Evolutionary conservation across 1,140 invertebrate genomes (phyloP), one percentile per base, ranked within the genome.

Genomic region (Aporrectodea caliginosa): DNA sequence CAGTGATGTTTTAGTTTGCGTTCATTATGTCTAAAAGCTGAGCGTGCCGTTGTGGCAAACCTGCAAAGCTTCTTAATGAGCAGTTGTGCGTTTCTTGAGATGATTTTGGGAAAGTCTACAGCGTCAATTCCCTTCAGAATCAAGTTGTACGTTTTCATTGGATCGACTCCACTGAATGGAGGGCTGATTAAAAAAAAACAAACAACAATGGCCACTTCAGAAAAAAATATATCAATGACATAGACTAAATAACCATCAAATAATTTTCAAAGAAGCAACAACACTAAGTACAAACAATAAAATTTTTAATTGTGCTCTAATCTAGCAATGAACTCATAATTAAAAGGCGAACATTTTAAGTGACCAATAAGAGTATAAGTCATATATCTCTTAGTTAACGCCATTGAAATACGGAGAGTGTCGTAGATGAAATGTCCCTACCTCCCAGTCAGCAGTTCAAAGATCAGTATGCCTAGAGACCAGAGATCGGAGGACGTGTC

Each of bases 111-210:
- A 80, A 88, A 88, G 73, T 88, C 86, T 27, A 90, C 94, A 33
- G 95, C 95, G 88, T 99, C 97, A 73, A 99, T 98, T 75, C 98
- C 98, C 89, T 98, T 98, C 35, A 99, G 90, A 85, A 99, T 99
- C 81, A 99, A 97, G 85, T 99, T 99, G 88, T 99, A 99, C 0
- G 97, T 99, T 88, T 96, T 97, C 97, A 99, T 99, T 0, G 97
- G 97, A 90, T 99, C 98, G 0, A 93, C 91, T 6, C 96, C 96
- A 77, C 94, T 94, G 87, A 99, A 98, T 2, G 97, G 97, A 70
- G 97, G 97, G 92, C 94, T 88, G 91, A 91, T 86, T 78, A 87
- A 14, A 31, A 76, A 77, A 35, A 35, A 2, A 77, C 0, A 14
- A 73, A 58, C 43, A 58, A 58, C 43, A 58, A 58, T 58, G 43